A percentile compares a stretch with the other conserved stretches of the same genome.
Evolutionary conservation across 2,888 invertebrate species (phyloP).

Genomic region (Chalcosyrphus nemorum): DNA sequence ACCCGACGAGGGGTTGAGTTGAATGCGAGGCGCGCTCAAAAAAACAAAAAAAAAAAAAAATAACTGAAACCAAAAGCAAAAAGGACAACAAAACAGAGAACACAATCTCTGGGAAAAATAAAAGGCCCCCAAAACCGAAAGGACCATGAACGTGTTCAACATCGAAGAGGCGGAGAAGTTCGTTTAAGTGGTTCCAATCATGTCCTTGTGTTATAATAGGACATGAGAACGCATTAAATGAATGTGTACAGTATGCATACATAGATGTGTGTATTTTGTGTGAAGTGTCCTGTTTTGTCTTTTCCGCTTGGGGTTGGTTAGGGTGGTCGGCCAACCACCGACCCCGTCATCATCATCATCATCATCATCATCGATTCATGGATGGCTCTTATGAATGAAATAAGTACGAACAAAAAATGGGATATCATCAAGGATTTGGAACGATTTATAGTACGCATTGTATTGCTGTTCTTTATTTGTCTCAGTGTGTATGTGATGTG

Average conservation of each 20-base stretch:
- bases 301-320: conserved; percentile 63
- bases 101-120: conserved; percentile 28
- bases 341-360: conserved; percentile 25
- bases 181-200: conserved; percentile 72
- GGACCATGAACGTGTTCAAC: conserved; percentile 62
- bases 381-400: conserved; percentile 65
- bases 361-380: conserved; percentile 59
- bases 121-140: conserved; percentile 40
- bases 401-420: conserved; percentile 50
- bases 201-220: conserved; percentile 72
- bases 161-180: conserved; percentile 69
- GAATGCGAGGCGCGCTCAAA: conserved; percentile 12
- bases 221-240: conserved; percentile 73
- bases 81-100: conserved; percentile 45
- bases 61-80: too few species aligned
- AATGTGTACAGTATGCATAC: conserved; percentile 46
- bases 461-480: neutral
- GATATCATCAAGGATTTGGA: conserved; percentile 68
- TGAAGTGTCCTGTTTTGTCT: conserved; percentile 72
- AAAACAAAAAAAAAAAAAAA: conserved; percentile 20
- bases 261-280: conserved; percentile 61
- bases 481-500: conserved; percentile 30
- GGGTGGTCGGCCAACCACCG: conserved; percentile 18
- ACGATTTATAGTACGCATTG: conserved; percentile 56
- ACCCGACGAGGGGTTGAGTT: conserved; percentile 21